A percentile compares a stretch with the other conserved stretches of the same genome.
phyloP scores from a whole-genome alignment of 2,113 vertebrate genomes.

The Herpetotheres cachinnans region DNA sequence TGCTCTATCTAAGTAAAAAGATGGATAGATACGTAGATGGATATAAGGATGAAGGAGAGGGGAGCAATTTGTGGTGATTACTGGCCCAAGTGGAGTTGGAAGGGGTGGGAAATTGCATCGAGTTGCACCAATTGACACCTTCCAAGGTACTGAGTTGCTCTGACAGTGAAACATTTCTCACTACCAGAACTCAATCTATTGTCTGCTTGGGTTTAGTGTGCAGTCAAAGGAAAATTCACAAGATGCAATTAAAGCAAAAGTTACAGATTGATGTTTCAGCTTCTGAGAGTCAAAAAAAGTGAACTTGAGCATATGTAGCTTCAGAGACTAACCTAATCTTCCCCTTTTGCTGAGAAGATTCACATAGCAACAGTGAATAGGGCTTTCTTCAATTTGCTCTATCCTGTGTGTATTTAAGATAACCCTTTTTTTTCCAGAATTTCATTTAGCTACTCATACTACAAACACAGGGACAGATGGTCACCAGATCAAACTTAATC shows the following conservation, averaged over 20 bases:
- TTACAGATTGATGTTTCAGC: slow-evolving; percentile 15
- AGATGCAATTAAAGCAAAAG: background rate
- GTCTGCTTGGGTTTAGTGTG: background rate
- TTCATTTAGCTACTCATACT: slow-evolving; percentile 64
- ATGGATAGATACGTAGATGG: background rate
- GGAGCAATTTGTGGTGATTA: background rate
- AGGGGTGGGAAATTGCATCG: background rate
- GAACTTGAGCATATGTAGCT: background rate
- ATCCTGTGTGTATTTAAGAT: slow-evolving; percentile 54
- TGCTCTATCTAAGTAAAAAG: background rate
- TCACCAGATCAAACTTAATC: slow-evolving; percentile 68
- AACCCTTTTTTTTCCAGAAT: slow-evolving; percentile 42
- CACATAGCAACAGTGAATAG: slow-evolving; percentile 44
- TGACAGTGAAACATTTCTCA: background rate
- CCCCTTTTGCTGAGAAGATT: slow-evolving; percentile 36
- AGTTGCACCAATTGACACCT: background rate
- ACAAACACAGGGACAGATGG: slow-evolving; percentile 68
- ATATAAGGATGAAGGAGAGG: background rate
- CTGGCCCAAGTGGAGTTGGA: background rate
- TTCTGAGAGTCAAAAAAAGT: slow-evolving; percentile 16
- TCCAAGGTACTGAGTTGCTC: background rate
- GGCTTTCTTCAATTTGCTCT: slow-evolving; percentile 56
- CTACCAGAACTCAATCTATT: background rate
- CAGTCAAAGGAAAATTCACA: slow-evolving; percentile 24
- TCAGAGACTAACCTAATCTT: slow-evolving; percentile 22